Evolutionary conservation across 2,113 vertebrate genomes (phyloP).

Genomic region (Malurus alboscapulatus): DNA sequence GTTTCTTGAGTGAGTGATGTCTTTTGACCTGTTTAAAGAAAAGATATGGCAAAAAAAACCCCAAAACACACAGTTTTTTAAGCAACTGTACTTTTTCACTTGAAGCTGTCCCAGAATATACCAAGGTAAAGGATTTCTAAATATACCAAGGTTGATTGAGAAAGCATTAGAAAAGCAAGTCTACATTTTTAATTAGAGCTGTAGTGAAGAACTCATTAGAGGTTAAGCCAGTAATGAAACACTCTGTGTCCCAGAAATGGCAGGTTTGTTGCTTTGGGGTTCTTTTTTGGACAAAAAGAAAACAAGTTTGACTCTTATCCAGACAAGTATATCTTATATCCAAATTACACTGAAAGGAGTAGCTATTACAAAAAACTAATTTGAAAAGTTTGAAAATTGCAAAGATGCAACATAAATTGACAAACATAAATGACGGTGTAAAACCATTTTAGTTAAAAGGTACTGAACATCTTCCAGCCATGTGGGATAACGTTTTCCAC

Average conservation of each 20-base stretch:
- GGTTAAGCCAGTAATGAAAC: neutral
- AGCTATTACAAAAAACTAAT: neutral
- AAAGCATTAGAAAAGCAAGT: constrained; percentile 12
- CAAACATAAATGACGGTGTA: neutral
- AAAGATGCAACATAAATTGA: neutral
- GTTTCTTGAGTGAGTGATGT: constrained; percentile 98
- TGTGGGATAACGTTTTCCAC: neutral
- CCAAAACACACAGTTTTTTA: neutral
- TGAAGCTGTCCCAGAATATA: neutral
- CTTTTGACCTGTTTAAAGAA: constrained; percentile 87
- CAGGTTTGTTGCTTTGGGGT: neutral
- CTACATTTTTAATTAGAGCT: neutral
- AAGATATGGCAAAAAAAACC: neutral
- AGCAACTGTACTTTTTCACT: neutral
- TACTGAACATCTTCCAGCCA: neutral
- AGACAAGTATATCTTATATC: neutral
- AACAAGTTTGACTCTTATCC: neutral
- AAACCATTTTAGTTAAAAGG: neutral
- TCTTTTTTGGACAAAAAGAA: neutral
- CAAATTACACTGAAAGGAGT: neutral
- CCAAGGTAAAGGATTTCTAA: constrained; percentile 22
- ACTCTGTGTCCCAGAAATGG: constrained; percentile 12
- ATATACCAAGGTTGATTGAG: constrained; percentile 27
- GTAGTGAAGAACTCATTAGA: neutral
- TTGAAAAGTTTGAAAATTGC: neutral